Evolutionary conservation across 2,888 invertebrate species (phyloP).

Genomic region (Amaurobius ferox): DNA sequence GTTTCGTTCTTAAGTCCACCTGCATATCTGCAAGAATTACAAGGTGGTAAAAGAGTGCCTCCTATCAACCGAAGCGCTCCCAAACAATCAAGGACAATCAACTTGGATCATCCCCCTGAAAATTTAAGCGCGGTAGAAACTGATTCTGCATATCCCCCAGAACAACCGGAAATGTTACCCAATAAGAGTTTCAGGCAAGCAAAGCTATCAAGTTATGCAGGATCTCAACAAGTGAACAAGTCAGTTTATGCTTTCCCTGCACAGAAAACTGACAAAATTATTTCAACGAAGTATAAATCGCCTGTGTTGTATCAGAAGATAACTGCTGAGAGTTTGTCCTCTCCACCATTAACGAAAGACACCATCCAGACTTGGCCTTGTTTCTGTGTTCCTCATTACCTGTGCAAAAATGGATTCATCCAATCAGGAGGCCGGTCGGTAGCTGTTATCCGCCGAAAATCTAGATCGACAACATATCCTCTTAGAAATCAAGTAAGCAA

Average conservation of each 20-base stretch:
- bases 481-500: constrained; percentile 38
- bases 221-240: neutral
- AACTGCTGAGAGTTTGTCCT: neutral
- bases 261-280: neutral
- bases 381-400: constrained; percentile 74
- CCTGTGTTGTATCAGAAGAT: constrained; percentile 21
- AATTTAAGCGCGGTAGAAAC: neutral
- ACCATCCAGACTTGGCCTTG: constrained; percentile 39
- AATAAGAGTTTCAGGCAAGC: neutral
- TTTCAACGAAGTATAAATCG: constrained; percentile 15
- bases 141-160: neutral
- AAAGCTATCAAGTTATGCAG: neutral
- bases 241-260: too few relatives aligned
- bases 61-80: neutral
- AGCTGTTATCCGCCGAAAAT: neutral
- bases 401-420: constrained; percentile 73
- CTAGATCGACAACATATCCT: constrained; percentile 7
- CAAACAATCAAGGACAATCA: neutral
- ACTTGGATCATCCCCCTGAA: neutral
- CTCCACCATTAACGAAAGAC: neutral
- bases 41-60: neutral
- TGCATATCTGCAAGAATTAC: neutral
- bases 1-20: neutral
- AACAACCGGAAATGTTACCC: neutral
- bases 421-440: constrained; percentile 47